A percentile compares a stretch with the other conserved stretches of the same genome.
Evolutionary conservation across 1,140 invertebrate genomes (phyloP).

Genomic region (Drosophila paulistorum): DNA sequence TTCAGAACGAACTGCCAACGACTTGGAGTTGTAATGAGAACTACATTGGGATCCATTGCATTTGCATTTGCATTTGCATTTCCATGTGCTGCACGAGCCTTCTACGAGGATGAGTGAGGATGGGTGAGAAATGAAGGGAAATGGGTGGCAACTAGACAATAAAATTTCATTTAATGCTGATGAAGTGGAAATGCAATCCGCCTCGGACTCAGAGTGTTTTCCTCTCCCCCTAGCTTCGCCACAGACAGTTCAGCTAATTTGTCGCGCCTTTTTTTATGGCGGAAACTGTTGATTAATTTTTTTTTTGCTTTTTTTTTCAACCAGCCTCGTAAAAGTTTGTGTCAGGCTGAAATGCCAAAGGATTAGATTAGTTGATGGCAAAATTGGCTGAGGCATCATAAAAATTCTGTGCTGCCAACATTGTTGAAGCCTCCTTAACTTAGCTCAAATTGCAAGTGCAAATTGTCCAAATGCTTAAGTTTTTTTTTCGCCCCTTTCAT

Average conservation of each 20-base stretch:
- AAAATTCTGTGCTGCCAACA: conserved; percentile 40
- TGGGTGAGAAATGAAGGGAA: background rate
- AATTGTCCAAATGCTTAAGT: background rate
- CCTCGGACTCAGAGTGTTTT: background rate
- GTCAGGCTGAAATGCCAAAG: background rate
- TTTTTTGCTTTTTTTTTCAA: background rate
- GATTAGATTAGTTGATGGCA: conserved; percentile 1
- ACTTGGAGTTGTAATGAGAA: too few species aligned
- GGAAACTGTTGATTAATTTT: conserved; percentile 63
- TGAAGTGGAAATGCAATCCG: conserved; percentile 65
- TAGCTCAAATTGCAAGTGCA: conserved; percentile 20
- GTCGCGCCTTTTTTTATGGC: conserved; percentile 51
- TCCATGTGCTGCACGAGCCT: too few species aligned
- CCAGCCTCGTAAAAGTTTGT: conserved; percentile 3
- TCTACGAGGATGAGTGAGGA: too few species aligned
- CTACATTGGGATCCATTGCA: too few species aligned
- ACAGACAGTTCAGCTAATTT: conserved; percentile 27
- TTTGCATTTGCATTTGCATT: too few species aligned
- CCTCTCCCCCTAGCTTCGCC: too few species aligned
- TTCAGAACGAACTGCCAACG: too few species aligned
- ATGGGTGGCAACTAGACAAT: conserved; percentile 20
- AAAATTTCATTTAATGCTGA: conserved; percentile 63
- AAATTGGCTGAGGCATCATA: conserved; percentile 24
- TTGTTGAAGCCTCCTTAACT: conserved; percentile 33
- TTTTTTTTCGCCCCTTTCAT: background rate